Percentiles rank a stretch among this genome's conserved stretches.
These are phyloP conservation scores for Silurus aristotelis DNA, from an alignment of 2,797 vertebrate genomes.

Conservation along the genomic window DNA sequence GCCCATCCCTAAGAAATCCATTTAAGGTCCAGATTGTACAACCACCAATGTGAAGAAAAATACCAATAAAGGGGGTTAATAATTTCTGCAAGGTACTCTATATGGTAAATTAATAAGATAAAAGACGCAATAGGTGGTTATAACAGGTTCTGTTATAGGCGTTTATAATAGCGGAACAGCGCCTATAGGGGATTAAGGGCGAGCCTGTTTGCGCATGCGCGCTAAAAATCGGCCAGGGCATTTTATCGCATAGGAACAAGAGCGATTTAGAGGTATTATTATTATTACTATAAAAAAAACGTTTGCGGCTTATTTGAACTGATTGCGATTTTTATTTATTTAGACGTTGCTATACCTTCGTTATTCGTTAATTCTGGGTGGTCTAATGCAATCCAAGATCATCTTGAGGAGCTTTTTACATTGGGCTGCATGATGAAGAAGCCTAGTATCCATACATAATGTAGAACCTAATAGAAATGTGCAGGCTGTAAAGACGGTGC, in stretches of 20 bases:
- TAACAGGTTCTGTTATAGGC: conserved; percentile 45
- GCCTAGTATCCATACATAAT: neutral
- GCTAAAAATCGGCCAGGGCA: conserved; percentile 7
- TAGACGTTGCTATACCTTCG: neutral
- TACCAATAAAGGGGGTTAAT: neutral
- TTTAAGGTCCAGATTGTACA: neutral
- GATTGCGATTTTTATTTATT: no score
- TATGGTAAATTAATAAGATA: neutral
- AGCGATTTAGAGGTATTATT: conserved; percentile 32
- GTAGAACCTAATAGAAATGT: neutral
- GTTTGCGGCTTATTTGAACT: neutral
- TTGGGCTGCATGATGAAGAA: neutral
- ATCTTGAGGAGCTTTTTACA: neutral
- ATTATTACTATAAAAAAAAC: neutral
- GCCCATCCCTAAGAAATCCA: neutral
- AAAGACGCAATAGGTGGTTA: neutral
- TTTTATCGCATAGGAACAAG: conserved; percentile 54
- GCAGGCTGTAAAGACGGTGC: neutral
- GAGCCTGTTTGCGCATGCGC: conserved; percentile 26
- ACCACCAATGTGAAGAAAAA: neutral
- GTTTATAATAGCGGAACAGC: conserved; percentile 69
- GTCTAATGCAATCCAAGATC: neutral
- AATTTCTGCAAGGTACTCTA: neutral
- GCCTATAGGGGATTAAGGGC: neutral
- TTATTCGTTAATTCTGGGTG: neutral